phyloP scores from a whole-genome alignment of 2,113 vertebrate species.

The Trachemys scripta region DNA sequence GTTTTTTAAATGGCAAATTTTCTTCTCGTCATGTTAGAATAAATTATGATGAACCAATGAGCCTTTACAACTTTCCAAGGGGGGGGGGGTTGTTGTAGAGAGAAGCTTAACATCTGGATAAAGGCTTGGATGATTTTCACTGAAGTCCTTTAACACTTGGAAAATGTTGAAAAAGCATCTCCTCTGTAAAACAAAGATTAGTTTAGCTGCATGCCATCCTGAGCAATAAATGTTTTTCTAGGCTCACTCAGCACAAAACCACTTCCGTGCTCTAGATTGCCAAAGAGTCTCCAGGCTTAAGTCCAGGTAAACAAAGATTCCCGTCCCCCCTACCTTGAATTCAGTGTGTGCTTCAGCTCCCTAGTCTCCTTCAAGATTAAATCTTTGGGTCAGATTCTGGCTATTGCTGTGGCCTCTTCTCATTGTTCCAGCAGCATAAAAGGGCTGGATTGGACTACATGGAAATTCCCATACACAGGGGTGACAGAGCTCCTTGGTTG shows the following conservation, averaged over 20 bases:
- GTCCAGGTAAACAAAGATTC: slow-evolving; percentile 31
- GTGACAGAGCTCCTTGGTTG: background rate
- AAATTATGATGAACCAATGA: slow-evolving; percentile 28
- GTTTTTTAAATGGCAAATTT: background rate
- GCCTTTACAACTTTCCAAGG: slow-evolving; percentile 34
- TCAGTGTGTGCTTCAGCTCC: background rate
- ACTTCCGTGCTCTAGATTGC: slow-evolving; percentile 6
- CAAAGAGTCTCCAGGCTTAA: slow-evolving; percentile 22
- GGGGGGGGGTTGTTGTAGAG: background rate
- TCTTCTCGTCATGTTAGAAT: background rate
- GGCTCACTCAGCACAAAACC: slow-evolving; percentile 4
- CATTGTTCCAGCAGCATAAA: rapidly evolving
- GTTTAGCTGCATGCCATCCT: slow-evolving; percentile 46
- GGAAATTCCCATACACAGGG: background rate
- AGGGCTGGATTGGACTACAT: background rate
- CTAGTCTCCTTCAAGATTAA: background rate
- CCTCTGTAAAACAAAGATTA: slow-evolving; percentile 59
- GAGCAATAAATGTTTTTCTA: slow-evolving; percentile 54
- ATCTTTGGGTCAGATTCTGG: background rate
- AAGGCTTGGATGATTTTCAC: slow-evolving; percentile 42
- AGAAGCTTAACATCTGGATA: slow-evolving; percentile 68
- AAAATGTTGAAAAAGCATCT: slow-evolving; percentile 60
- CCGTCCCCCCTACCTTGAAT: background rate
- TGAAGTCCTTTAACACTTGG: slow-evolving; percentile 57
- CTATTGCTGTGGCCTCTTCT: background rate